Percentiles rank a stretch among this genome's conserved stretches.
Conservation (phyloP, 2,113 vertebrate species). For the Periophthalmodon schlosseri region DNA sequence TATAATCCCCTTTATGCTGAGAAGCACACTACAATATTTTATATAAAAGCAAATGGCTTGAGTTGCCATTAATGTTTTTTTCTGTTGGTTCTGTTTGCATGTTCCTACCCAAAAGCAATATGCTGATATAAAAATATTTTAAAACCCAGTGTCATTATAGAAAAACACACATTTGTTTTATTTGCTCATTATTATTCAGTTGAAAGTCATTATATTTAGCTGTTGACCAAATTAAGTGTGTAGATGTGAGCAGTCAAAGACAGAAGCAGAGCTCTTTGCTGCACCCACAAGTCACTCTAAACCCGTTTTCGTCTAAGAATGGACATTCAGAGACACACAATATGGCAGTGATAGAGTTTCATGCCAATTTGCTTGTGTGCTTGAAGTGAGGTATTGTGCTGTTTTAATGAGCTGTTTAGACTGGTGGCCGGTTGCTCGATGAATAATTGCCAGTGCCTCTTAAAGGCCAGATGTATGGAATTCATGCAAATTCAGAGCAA, state of each 20-base stretch:
- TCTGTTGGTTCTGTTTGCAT: not conserved
- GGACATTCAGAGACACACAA: slow-evolving; percentile 49
- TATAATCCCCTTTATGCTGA: not conserved
- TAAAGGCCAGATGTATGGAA: slow-evolving; percentile 69
- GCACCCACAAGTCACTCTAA: slow-evolving; percentile 45
- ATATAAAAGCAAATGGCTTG: not conserved
- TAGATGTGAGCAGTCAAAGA: slow-evolving; percentile 4
- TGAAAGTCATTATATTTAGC: not conserved
- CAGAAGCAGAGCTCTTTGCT: slow-evolving; percentile 23
- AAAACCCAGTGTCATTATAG: not conserved
- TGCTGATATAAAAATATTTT: not conserved
- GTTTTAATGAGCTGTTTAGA: slow-evolving; percentile 75
- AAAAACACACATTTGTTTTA: not conserved
- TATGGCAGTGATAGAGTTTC: slow-evolving; percentile 57
- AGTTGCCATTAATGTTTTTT: too few species aligned
- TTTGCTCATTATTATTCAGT: not conserved
- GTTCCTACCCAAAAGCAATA: not conserved
- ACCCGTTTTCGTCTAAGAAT: slow-evolving; percentile 60
- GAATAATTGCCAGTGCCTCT: slow-evolving; percentile 69
- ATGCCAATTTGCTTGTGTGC: slow-evolving; percentile 51
- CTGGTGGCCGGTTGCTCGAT: slow-evolving; percentile 61
- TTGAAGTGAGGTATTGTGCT: slow-evolving; percentile 68
- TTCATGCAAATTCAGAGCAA: slow-evolving; percentile 67
- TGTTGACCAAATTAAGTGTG: not conserved
- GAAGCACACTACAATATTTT: not conserved